Evolutionary conservation across 92 coral and sea anemone species (phyloP), one percentile per base, ranked within the genome.

Genomic region (Epizoanthus ramosus): DNA sequence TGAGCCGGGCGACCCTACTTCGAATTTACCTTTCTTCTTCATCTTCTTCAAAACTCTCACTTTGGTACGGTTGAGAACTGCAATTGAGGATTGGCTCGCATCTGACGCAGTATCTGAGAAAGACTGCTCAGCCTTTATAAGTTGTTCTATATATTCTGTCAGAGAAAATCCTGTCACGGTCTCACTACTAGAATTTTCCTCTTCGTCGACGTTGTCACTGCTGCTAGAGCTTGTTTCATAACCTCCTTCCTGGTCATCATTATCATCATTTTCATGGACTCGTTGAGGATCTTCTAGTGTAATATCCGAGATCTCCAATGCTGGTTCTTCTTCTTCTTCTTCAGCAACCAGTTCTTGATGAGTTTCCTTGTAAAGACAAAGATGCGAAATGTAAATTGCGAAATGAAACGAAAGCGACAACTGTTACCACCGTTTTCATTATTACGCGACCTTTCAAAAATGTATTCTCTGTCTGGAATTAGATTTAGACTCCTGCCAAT

Each of bases 31-130:
- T 60, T 77, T 61, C 37, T 12, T 43, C 17, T 3, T 19, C 15
- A 77, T 4, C 63, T 61, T 77, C 57, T 77, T 77, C 2, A 77
- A 52, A n/a, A 77, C 82, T 37, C 23, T 77, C 53, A 10, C 14
- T 19, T 24, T 59, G 59, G 41, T 59, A 45, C 82, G 53, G 16
- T 21, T 23, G 0, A 77, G 70, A 77, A 77, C 59, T 13, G 71
- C 82, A 61, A 60, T 71, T 1, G 82, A 77, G 14, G 82, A 77
- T 17, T 37, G 24, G 47, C 82, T 77, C 0, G 33, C 71, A 17
- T 77, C 82, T 14, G 82, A 77, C 12, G 68, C 17, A 5, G 71
- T 61, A 24, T 77, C 82, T 43, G 82, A 77, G 18, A 35, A 77
- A 9, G 71, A 77, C 23, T 18, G 82, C 18, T 77, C 82, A 1